phyloP scores from a whole-genome alignment of 2,888 invertebrate species.

The Parapristionchus giblindavisi region DNA sequence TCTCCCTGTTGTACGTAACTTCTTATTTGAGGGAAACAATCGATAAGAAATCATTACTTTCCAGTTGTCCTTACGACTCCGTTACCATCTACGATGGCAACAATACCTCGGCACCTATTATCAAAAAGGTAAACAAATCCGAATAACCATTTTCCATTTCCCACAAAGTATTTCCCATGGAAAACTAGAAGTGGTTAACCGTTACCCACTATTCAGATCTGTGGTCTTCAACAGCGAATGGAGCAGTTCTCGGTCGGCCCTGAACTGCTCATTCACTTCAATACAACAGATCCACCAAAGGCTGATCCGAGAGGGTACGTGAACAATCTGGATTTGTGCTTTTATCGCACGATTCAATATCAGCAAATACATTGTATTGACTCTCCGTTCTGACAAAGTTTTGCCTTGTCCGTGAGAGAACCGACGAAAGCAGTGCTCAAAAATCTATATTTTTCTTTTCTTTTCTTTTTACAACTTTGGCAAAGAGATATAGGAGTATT shows the following conservation, averaged over 20 bases:
- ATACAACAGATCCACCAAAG: conserved; percentile 72
- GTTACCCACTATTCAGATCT: conserved; percentile 47
- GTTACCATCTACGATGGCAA: conserved; percentile 95
- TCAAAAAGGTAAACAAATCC: conserved; percentile 53
- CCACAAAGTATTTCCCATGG: background rate
- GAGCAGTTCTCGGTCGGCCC: conserved; percentile 64
- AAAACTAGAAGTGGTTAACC: background rate
- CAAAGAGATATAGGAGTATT: too few relatives aligned
- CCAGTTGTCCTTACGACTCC: conserved; percentile 97
- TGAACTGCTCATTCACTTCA: conserved; percentile 67
- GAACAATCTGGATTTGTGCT: too few relatives aligned
- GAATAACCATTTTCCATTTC: background rate
- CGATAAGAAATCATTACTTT: conserved; percentile 56
- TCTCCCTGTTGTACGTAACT: too few relatives aligned
- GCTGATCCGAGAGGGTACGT: conserved; percentile 96
- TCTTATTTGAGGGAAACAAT: too few relatives aligned
- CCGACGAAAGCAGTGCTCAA: background rate
- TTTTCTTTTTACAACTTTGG: too few relatives aligned
- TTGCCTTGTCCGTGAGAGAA: background rate
- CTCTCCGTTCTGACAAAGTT: background rate
- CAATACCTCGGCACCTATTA: conserved; percentile 81
- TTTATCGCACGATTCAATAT: too few relatives aligned
- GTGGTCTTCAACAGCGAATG: conserved; percentile 67
- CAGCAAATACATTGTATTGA: background rate
- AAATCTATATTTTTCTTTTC: background rate